Percentiles rank a stretch among this genome's conserved stretches.
Conservation (phyloP, 2,888 invertebrate species). For the Diplolepis rosae region DNA sequence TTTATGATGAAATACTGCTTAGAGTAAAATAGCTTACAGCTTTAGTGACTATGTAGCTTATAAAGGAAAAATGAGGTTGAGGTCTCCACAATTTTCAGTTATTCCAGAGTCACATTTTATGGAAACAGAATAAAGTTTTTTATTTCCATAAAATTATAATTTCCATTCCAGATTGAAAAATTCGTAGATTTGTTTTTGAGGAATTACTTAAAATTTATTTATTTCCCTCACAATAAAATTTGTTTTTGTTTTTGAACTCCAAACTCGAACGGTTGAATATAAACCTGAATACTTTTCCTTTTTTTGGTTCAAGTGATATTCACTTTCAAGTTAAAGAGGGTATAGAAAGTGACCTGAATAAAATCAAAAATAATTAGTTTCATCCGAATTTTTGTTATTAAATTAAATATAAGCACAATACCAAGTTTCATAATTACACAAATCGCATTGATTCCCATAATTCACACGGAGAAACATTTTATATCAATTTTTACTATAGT, state of each 20-base stretch:
- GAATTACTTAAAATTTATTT: too few species aligned
- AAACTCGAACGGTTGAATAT: too few species aligned
- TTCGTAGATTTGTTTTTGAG: too few species aligned
- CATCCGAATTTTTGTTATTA: neutral
- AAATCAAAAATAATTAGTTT: neutral
- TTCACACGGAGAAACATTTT: too few species aligned
- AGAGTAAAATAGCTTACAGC: neutral
- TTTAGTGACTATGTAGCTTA: neutral
- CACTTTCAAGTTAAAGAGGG: constrained; percentile 12
- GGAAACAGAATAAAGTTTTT: neutral
- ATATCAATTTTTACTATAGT: too few species aligned
- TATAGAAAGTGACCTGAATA: constrained; percentile 7
- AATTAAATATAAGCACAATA: neutral
- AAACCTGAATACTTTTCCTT: neutral
- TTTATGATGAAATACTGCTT: neutral
- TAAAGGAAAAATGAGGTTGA: neutral
- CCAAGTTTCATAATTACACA: neutral
- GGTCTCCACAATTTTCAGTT: neutral
- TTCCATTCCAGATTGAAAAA: too few species aligned
- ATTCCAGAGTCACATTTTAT: neutral
- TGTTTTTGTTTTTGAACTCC: too few species aligned
- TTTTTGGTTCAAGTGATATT: neutral
- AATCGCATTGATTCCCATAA: too few species aligned
- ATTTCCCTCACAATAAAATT: too few species aligned
- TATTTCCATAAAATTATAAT: too few species aligned